phyloP scores from a whole-genome alignment of 2,113 vertebrate species.

The Oceanites oceanicus region DNA sequence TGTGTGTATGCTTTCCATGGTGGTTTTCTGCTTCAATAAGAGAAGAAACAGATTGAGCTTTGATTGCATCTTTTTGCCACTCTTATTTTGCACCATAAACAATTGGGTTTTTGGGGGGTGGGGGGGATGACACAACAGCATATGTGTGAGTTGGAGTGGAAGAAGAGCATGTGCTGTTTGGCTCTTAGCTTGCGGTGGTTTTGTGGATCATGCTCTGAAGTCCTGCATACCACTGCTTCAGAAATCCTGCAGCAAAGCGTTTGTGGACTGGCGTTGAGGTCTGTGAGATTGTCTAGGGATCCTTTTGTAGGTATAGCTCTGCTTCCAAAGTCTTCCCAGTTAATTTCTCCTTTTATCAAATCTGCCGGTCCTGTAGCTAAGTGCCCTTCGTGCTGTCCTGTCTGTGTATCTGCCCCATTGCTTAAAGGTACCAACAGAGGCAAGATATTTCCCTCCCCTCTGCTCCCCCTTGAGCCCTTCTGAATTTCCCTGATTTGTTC shows the following conservation, averaged over 20 bases:
- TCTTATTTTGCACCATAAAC: neutral
- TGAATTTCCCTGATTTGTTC: neutral
- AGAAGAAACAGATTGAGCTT: neutral
- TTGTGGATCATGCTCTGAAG: neutral
- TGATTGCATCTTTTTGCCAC: neutral
- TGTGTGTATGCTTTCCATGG: neutral
- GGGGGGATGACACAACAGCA: too few species aligned
- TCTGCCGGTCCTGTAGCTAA: neutral
- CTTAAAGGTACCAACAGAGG: neutral
- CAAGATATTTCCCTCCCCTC: neutral
- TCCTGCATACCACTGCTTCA: neutral
- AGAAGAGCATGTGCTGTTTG: neutral
- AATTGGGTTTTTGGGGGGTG: neutral
- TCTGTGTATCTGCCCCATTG: neutral
- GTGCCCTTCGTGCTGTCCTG: neutral
- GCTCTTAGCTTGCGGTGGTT: neutral
- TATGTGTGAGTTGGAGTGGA: neutral
- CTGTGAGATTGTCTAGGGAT: neutral
- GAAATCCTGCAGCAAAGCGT: neutral
- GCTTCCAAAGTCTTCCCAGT: neutral
- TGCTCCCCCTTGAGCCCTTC: neutral
- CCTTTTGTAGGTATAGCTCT: neutral
- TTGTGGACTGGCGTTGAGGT: neutral
- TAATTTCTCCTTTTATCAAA: neutral
- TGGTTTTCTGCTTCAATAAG: neutral